phyloP scores from a whole-genome alignment of 2,113 vertebrate species.

The Pica pica region DNA sequence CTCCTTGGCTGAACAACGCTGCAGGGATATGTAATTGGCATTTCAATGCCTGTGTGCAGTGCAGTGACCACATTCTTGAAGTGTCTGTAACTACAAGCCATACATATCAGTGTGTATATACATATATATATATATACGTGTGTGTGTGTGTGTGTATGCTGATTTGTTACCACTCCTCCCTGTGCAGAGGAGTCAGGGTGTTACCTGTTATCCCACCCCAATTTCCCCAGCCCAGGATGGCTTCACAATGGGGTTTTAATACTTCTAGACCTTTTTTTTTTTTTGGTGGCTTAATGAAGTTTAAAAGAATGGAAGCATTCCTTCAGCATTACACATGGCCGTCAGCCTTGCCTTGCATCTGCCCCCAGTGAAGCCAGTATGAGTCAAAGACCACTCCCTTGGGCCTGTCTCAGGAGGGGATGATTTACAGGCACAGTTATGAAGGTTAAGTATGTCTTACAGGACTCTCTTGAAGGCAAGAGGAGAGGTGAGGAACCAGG shows the following conservation, averaged over 20 bases:
- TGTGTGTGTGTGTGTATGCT: too few relatives aligned
- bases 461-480: not conserved
- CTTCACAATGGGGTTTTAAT: not conserved
- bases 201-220: not conserved
- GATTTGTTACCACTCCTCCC: not conserved
- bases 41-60: not conserved
- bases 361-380: not conserved
- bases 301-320: not conserved
- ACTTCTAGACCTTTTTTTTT: not conserved
- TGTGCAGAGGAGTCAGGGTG: not conserved
- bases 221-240: not conserved
- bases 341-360: not conserved
- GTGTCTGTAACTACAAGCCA: not conserved
- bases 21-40: not conserved
- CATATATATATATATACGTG: not conserved
- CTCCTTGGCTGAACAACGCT: not conserved
- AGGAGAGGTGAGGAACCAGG: not conserved
- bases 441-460: not conserved
- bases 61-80: not conserved
- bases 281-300: not conserved
- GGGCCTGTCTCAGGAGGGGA: not conserved
- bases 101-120: not conserved
- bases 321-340: not conserved
- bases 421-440: not conserved
- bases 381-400: not conserved